These are phyloP conservation scores for Andrena trimmerana DNA, from an alignment of 2,888 invertebrate genomes.

Conservation along the genomic window DNA sequence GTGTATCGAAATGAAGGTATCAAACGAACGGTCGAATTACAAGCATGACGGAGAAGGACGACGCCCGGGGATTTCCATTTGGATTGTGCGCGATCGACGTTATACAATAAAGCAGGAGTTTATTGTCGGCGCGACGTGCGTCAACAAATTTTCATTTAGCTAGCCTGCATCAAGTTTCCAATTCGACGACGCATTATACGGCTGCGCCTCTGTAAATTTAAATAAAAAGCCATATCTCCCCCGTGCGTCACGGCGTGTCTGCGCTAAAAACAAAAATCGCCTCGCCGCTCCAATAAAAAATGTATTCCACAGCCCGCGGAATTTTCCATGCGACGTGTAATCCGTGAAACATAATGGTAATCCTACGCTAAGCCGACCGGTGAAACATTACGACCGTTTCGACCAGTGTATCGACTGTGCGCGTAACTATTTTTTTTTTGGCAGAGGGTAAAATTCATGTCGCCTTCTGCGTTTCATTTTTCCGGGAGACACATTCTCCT, in stretches of 20 bases:
- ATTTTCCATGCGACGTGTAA: slow-evolving; percentile 54
- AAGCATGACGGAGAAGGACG: not conserved
- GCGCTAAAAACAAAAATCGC: slow-evolving; percentile 55
- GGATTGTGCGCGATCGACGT: slow-evolving; percentile 27
- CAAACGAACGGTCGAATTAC: slow-evolving; percentile 28
- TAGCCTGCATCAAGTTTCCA: slow-evolving; percentile 58
- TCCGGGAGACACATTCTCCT: not conserved
- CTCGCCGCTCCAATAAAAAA: slow-evolving; percentile 46
- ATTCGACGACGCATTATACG: slow-evolving; percentile 51
- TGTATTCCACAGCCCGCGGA: slow-evolving; percentile 48
- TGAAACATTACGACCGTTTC: slow-evolving; percentile 61
- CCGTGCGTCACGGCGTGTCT: not conserved
- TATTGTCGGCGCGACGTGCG: slow-evolving; percentile 37
- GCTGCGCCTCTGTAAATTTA: slow-evolving; percentile 45
- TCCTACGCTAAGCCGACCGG: slow-evolving; percentile 61
- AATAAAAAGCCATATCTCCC: slow-evolving; percentile 44
- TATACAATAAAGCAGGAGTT: slow-evolving; percentile 51
- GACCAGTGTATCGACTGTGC: slow-evolving; percentile 25
- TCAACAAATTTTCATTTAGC: slow-evolving; percentile 69
- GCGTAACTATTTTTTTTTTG: not conserved
- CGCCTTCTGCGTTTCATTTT: not conserved
- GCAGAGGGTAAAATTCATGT: not conserved
- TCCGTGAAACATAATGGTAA: slow-evolving; percentile 65
- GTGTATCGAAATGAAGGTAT: slow-evolving; percentile 5
- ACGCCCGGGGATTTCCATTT: slow-evolving; percentile 34